Evolutionary conservation across 2,888 invertebrate species (phyloP).

Genomic region (Chrysodeixis includens): DNA sequence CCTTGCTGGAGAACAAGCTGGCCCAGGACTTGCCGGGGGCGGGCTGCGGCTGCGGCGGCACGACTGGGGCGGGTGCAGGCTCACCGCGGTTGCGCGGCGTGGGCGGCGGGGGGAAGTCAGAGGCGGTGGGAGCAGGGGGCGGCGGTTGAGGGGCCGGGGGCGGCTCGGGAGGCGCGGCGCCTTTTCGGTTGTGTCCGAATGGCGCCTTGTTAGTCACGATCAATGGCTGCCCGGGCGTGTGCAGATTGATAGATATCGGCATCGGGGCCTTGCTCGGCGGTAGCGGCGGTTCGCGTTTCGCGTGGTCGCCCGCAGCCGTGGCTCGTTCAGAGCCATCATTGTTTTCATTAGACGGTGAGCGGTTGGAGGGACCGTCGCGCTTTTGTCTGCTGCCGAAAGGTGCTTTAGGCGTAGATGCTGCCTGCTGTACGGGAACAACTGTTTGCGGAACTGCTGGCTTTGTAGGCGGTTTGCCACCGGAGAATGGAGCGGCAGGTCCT

Average conservation of each 20-base stretch:
- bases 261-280: conserved; percentile 85
- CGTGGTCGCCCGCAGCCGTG: conserved; percentile 66
- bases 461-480: conserved; percentile 79
- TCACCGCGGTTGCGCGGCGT: conserved; percentile 83
- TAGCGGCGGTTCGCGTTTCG: conserved; percentile 79
- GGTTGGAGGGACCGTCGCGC: conserved; percentile 78
- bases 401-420: conserved; percentile 81
- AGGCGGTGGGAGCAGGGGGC: conserved; percentile 85
- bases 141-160: conserved; percentile 80
- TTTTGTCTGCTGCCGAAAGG: conserved; percentile 86
- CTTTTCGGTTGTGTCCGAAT: conserved; percentile 83
- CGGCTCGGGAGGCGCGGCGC: conserved; percentile 72
- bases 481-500: conserved; percentile 84
- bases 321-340: conserved; percentile 70
- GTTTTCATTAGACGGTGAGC: conserved; percentile 79
- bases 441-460: conserved; percentile 85
- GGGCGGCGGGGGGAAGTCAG: conserved; percentile 87
- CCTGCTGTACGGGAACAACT: conserved; percentile 82
- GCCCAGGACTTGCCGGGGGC: conserved; percentile 91
- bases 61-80: conserved; percentile 71
- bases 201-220: conserved; percentile 86
- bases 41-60: conserved; percentile 78
- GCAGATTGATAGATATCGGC: conserved; percentile 86
- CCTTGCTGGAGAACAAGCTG: conserved; percentile 89
- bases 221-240: conserved; percentile 81